These are phyloP conservation scores for Chrysodeixis includens DNA, from an alignment of 2,888 invertebrate genomes.

Conservation along the genomic window DNA sequence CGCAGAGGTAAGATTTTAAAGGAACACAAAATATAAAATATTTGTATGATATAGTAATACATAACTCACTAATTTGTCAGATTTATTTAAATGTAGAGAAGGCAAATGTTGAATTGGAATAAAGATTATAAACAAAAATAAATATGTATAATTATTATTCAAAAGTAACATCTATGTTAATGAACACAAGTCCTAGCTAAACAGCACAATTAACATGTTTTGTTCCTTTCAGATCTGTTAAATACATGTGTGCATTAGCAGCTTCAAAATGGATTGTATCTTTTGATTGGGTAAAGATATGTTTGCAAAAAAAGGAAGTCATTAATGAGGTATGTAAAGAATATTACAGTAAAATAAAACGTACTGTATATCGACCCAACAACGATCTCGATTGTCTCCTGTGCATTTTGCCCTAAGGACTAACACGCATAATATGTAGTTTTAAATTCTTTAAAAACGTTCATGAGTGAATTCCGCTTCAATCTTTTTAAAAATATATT, in stretches of 20 bases:
- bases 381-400: too few species aligned
- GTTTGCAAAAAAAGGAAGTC: constrained; percentile 75
- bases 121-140: background rate
- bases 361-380: too few species aligned
- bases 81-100: background rate
- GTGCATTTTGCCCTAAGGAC: too few species aligned
- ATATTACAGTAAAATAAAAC: background rate
- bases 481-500: too few species aligned
- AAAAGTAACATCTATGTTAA: background rate
- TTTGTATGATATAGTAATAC: too few species aligned
- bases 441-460: too few species aligned
- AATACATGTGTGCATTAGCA: constrained; percentile 89
- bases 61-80: background rate
- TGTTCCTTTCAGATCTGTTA: constrained; percentile 79
- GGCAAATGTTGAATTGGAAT: background rate
- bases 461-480: too few species aligned
- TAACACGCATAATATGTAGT: too few species aligned
- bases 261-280: constrained; percentile 89
- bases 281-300: constrained; percentile 87
- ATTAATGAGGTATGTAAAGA: constrained; percentile 80
- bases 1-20: constrained; percentile 74
- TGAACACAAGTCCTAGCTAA: background rate
- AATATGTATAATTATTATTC: too few species aligned
- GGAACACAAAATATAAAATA: too few species aligned
- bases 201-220: constrained; percentile 13